Percentiles rank a stretch among this genome's conserved stretches.
These are phyloP conservation scores for Calameuta filiformis DNA, from an alignment of 2,888 invertebrate genomes.

Conservation along the genomic window DNA sequence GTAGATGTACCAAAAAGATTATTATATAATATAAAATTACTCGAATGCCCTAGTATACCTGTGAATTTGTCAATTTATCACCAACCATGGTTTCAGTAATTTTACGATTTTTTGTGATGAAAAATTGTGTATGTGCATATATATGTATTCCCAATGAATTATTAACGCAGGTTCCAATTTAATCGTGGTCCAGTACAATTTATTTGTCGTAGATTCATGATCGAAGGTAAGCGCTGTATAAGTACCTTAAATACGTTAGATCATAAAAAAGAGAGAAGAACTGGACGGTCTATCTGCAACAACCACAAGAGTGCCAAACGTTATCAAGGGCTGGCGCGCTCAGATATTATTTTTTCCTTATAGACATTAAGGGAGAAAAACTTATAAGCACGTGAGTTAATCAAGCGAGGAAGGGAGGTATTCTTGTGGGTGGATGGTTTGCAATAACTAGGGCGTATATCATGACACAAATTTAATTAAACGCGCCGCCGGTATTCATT, in stretches of 20 bases:
- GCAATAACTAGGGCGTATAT: constrained; percentile 58
- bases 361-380: constrained; percentile 14
- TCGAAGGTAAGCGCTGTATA: neutral
- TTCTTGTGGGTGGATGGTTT: constrained; percentile 31
- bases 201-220: neutral
- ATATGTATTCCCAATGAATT: no score
- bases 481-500: constrained; percentile 54
- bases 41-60: neutral
- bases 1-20: neutral
- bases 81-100: no score
- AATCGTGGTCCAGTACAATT: neutral
- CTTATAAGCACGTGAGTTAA: constrained; percentile 41
- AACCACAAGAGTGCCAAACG: neutral
- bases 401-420: constrained; percentile 13
- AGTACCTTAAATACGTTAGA: neutral
- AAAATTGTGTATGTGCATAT: no score
- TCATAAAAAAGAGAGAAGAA: neutral
- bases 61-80: neutral
- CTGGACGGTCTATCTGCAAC: neutral
- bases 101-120: no score
- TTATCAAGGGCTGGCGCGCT: neutral
- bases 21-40: neutral
- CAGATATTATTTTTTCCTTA: neutral
- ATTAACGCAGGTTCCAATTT: no score
- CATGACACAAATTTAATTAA: constrained; percentile 63